phyloP scores from a whole-genome alignment of 2,113 vertebrate genomes.

The Pitta sordida region DNA sequence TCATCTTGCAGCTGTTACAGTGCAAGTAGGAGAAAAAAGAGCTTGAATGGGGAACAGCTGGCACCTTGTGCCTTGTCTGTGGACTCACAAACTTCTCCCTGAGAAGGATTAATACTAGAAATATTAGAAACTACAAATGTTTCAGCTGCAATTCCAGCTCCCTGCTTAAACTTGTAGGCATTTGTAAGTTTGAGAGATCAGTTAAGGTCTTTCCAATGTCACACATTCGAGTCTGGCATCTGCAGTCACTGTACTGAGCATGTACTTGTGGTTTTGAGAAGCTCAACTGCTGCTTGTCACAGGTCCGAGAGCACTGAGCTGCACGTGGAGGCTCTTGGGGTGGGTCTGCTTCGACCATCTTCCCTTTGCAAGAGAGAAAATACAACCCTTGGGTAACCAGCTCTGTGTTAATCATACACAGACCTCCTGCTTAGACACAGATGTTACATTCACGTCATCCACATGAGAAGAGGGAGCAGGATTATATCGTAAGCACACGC shows the following conservation, averaged over 20 bases:
- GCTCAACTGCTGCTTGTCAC: neutral
- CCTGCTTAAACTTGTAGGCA: neutral
- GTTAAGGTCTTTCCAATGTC: neutral
- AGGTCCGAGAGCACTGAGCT: neutral
- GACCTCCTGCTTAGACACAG: neutral
- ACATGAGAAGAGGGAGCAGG: neutral
- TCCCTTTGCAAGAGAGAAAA: neutral
- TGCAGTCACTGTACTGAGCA: neutral
- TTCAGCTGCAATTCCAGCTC: neutral
- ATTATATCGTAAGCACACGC: neutral
- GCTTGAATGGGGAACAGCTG: slow-evolving; percentile 30
- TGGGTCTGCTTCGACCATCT: neutral
- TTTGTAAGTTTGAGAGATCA: neutral
- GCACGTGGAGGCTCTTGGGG: neutral
- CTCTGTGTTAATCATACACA: neutral
- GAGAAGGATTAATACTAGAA: neutral
- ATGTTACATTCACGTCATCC: neutral
- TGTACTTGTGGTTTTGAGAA: neutral
- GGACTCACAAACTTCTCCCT: neutral
- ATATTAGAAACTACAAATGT: neutral
- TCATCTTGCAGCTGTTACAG: slow-evolving; percentile 27
- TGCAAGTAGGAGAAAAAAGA: neutral
- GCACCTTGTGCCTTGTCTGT: neutral
- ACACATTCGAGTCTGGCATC: neutral
- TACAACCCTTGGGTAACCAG: neutral